Evolutionary conservation across 2,888 invertebrate genomes (phyloP).

Genomic region (Acrobeloides nanus): DNA sequence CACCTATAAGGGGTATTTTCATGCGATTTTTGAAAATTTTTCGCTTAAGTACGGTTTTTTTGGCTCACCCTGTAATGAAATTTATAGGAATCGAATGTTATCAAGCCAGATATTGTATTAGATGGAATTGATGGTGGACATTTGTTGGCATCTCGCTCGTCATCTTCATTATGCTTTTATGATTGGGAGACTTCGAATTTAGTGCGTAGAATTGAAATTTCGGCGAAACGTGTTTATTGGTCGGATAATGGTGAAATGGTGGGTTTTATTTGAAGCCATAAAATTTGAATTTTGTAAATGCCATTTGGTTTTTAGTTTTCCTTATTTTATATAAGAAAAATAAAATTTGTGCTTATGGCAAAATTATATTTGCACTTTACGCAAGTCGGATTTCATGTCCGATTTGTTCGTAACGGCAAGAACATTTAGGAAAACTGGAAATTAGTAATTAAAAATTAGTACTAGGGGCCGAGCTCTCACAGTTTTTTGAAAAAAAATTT

Average conservation of each 20-base stretch:
- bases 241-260: slow-evolving; percentile 87
- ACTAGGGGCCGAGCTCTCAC: too few species aligned
- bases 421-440: too few species aligned
- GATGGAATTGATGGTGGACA: slow-evolving; percentile 74
- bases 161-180: slow-evolving; percentile 69
- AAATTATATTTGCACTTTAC: too few species aligned
- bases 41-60: slow-evolving; percentile 2
- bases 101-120: slow-evolving; percentile 84
- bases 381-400: too few species aligned
- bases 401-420: too few species aligned
- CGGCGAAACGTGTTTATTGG: slow-evolving; percentile 84
- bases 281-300: too few species aligned
- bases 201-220: slow-evolving; percentile 86
- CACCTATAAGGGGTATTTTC: slow-evolving; percentile 5
- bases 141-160: slow-evolving; percentile 63
- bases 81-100: slow-evolving; percentile 54
- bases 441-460: too few species aligned
- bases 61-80: background rate
- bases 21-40: slow-evolving; percentile 1
- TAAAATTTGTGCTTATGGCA: too few species aligned
- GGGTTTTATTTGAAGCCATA: too few species aligned
- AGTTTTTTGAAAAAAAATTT: too few species aligned
- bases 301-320: too few species aligned
- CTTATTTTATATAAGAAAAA: too few species aligned
- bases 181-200: slow-evolving; percentile 92